Percentiles rank a stretch among this genome's conserved stretches.
phyloP scores from a whole-genome alignment of 2,113 vertebrate genomes.

The Corythornis cristatus region DNA sequence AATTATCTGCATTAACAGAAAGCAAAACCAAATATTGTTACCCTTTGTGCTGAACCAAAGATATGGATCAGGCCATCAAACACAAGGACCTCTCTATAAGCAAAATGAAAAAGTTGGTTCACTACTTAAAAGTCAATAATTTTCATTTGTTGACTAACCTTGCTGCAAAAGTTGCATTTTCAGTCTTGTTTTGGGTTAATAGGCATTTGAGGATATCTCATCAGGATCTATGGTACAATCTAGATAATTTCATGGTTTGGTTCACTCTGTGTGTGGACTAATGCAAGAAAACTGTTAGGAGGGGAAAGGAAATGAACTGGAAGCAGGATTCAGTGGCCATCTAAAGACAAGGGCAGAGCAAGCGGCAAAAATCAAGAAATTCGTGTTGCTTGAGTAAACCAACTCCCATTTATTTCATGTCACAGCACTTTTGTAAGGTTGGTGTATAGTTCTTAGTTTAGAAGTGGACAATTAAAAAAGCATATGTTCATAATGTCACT shows the following conservation, averaged over 20 bases:
- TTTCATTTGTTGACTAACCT: background rate
- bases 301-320: background rate
- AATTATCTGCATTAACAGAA: background rate
- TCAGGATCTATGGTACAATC: background rate
- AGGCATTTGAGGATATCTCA: background rate
- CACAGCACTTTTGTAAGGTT: background rate
- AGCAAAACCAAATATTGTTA: background rate
- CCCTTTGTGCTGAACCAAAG: background rate
- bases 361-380: background rate
- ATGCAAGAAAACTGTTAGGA: background rate
- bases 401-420: background rate
- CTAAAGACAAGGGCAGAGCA: background rate
- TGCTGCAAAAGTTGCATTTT: background rate
- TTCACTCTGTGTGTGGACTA: background rate
- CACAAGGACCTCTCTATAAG: background rate
- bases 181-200: background rate
- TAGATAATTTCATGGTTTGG: background rate
- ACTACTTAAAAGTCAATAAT: background rate
- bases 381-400: background rate
- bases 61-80: background rate
- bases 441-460: background rate
- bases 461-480: background rate
- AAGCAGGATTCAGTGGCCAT: background rate
- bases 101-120: background rate
- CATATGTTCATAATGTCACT: background rate